Evolutionary conservation across 2,797 vertebrate species (phyloP).

Genomic region (Labroides dimidiatus): DNA sequence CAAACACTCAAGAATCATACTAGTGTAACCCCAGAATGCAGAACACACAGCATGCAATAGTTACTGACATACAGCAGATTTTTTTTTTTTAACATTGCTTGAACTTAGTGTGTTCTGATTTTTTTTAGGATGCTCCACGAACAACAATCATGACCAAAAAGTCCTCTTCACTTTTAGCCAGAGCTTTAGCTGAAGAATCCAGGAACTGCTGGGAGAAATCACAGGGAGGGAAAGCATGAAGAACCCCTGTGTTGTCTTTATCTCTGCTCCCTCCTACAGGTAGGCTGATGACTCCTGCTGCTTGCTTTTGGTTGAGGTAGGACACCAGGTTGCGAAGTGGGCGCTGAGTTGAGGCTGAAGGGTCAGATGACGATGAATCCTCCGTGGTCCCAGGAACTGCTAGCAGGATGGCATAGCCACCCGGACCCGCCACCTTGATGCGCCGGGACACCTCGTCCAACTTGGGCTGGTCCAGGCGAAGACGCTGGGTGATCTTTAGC

Average conservation of each 20-base stretch:
- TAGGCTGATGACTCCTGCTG: constrained; percentile 98
- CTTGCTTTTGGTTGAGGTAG: constrained; percentile 99
- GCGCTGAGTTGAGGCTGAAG: constrained; percentile 92
- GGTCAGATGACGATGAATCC: constrained; percentile 85
- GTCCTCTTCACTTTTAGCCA: constrained; percentile 99
- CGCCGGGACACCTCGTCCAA: constrained; percentile 98
- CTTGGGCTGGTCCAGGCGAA: constrained; percentile 98
- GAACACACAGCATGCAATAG: constrained; percentile 88
- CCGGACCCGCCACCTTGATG: constrained; percentile 97
- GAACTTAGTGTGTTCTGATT: constrained; percentile 74
- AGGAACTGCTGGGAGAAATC: constrained; percentile 99
- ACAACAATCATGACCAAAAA: constrained; percentile 99
- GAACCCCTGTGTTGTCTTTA: constrained; percentile 98
- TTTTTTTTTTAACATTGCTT: constrained; percentile 64
- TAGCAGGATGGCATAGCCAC: constrained; percentile 94
- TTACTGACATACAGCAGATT: constrained; percentile 79
- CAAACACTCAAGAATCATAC: constrained; percentile 76
- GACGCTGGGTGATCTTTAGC: constrained; percentile 98
- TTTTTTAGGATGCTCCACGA: constrained; percentile 94
- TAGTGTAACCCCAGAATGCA: constrained; percentile 92
- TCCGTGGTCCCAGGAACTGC: constrained; percentile 93
- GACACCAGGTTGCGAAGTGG: constrained; percentile 99
- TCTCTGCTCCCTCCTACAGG: constrained; percentile 98
- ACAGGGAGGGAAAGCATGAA: constrained; percentile 99
- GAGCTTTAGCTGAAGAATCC: constrained; percentile 97